A percentile compares a stretch with the other conserved stretches of the same genome.
Evolutionary conservation across 2,797 vertebrate species (phyloP).

Genomic region (Cephalopachus bancanus): DNA sequence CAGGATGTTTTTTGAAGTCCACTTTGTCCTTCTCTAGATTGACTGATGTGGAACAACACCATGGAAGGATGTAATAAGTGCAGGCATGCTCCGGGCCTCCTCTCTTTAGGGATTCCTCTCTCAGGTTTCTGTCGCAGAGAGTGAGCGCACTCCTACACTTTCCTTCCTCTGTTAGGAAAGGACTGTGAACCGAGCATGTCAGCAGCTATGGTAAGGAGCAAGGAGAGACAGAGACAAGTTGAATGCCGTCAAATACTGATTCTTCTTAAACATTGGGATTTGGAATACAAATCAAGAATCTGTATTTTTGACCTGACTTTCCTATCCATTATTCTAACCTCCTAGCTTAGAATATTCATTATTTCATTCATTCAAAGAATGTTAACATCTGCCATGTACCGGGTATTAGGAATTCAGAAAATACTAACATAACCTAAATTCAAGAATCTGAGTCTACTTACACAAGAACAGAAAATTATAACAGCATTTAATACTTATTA

Average conservation of each 20-base stretch:
- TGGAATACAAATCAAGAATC: background rate
- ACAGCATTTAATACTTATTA: background rate
- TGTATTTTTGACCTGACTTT: background rate
- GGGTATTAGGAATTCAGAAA: background rate
- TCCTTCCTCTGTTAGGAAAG: background rate
- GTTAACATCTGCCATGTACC: background rate
- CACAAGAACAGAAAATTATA: background rate
- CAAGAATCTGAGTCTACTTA: background rate
- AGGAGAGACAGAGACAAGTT: background rate
- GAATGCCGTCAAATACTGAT: background rate
- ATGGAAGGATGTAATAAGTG: background rate
- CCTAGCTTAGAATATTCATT: background rate
- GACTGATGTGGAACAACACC: background rate
- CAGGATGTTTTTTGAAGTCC: slow-evolving; percentile 14
- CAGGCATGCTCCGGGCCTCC: background rate
- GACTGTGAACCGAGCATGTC: background rate
- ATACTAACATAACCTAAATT: background rate
- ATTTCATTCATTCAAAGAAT: background rate
- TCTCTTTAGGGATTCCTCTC: background rate
- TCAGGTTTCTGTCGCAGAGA: background rate
- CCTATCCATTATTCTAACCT: background rate
- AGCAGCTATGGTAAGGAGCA: background rate
- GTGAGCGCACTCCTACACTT: background rate
- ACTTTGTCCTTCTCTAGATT: background rate
- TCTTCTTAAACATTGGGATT: slow-evolving; percentile 23